Conservation (phyloP, 2,888 invertebrate species). For the Clivina fossor region DNA sequence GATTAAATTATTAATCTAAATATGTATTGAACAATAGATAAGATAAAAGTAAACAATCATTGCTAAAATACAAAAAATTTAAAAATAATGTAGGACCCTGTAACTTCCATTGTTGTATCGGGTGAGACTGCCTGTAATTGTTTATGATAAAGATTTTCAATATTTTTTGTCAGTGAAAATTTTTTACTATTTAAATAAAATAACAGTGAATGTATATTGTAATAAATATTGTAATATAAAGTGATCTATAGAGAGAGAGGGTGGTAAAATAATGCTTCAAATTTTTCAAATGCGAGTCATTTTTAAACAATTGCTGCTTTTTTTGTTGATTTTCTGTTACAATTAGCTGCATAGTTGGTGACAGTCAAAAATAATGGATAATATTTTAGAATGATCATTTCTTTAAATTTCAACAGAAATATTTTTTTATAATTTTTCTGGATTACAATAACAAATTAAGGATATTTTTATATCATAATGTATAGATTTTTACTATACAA, state of each 20-base stretch:
- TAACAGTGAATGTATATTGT: slow-evolving; percentile 1
- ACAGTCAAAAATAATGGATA: no score
- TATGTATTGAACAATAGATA: not conserved
- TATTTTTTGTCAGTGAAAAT: slow-evolving; percentile 19
- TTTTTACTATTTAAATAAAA: slow-evolving; percentile 11
- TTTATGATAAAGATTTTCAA: slow-evolving; percentile 14
- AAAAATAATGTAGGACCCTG: slow-evolving; percentile 5
- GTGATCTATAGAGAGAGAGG: slow-evolving; percentile 13
- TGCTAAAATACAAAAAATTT: slow-evolving; percentile 7
- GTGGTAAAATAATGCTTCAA: slow-evolving; percentile 15
- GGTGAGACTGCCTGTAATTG: slow-evolving; percentile 23
- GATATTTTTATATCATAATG: not conserved
- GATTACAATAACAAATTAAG: not conserved
- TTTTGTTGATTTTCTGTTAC: no score
- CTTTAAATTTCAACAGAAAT: not conserved
- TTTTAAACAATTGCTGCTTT: not conserved
- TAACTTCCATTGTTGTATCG: slow-evolving; percentile 22
- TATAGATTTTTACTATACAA: not conserved
- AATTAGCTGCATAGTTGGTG: no score
- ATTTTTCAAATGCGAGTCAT: slow-evolving; percentile 26
- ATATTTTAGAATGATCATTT: no score
- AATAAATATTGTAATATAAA: slow-evolving; percentile 11
- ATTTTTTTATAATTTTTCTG: not conserved
- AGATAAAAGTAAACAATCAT: slow-evolving; percentile 12
- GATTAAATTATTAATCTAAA: not conserved